A percentile compares a stretch with the other conserved stretches of the same genome.
Evolutionary conservation across 2,888 invertebrate genomes (phyloP).

Genomic region (Hecatera dysodea): DNA sequence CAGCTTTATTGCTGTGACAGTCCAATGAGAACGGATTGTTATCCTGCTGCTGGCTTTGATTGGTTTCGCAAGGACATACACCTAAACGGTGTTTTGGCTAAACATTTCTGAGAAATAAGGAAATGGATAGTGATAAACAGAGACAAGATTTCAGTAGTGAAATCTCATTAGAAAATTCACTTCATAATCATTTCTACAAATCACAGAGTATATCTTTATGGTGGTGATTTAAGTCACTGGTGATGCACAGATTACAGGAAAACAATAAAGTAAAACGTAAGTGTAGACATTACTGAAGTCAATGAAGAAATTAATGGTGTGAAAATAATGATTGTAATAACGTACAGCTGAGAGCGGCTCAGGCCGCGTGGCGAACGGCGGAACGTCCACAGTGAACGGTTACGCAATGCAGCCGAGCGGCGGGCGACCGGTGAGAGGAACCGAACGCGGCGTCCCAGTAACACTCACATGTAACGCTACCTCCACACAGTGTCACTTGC

Average conservation of each 20-base stretch:
- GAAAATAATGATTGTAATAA: conserved; percentile 9
- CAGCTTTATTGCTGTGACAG: conserved; percentile 38
- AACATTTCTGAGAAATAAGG: neutral
- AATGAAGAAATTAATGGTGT: neutral
- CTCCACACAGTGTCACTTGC: neutral
- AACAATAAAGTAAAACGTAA: neutral
- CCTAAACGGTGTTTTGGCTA: neutral
- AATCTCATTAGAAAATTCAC: neutral
- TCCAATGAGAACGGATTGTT: conserved; percentile 38
- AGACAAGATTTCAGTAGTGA: neutral
- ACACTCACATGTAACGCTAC: conserved; percentile 12
- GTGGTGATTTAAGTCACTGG: neutral
- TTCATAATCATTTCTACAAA: conserved; percentile 8
- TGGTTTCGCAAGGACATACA: neutral
- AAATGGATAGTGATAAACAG: neutral
- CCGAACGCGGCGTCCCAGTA: conserved; percentile 46
- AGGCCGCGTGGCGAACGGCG: conserved; percentile 2
- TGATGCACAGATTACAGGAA: conserved; percentile 4
- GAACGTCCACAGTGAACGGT: conserved; percentile 23
- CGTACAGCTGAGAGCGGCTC: neutral
- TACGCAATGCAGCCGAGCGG: conserved; percentile 30
- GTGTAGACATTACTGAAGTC: neutral
- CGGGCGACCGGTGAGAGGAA: conserved; percentile 29
- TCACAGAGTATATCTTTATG: neutral
- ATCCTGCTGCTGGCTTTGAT: conserved; percentile 5